A percentile compares a stretch with the other conserved stretches of the same genome.
These are phyloP conservation scores for Psophia crepitans DNA, from an alignment of 2,113 vertebrate species.

Conservation along the genomic window DNA sequence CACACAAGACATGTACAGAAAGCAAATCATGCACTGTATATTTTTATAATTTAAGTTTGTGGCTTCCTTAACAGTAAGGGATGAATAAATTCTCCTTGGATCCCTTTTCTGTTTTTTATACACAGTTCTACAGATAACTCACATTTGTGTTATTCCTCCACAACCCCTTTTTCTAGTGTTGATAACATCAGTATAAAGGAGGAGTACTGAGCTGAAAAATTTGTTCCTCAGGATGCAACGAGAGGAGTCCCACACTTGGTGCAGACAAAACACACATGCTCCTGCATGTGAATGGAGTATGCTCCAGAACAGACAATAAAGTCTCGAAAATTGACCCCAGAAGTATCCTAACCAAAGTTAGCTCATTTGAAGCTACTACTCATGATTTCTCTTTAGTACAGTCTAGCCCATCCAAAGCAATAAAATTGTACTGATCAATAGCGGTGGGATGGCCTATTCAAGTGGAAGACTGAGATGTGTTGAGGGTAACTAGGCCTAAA, in stretches of 20 bases:
- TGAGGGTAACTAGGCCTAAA: not conserved
- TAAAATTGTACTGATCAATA: not conserved
- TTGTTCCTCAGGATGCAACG: not conserved
- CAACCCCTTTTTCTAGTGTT: not conserved
- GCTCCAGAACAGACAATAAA: not conserved
- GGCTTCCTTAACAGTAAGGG: not conserved
- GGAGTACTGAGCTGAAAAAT: not conserved
- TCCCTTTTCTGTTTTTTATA: not conserved
- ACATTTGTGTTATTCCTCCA: not conserved
- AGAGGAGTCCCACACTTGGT: not conserved
- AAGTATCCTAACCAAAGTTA: not conserved
- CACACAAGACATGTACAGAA: not conserved
- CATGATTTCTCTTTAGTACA: not conserved
- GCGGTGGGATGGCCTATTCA: not conserved
- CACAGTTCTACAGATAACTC: not conserved
- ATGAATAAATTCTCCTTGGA: not conserved
- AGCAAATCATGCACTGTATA: not conserved
- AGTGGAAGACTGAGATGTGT: not conserved
- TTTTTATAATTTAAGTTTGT: not conserved
- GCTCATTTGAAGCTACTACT: not conserved
- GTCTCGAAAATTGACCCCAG: not conserved
- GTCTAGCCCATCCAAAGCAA: not conserved
- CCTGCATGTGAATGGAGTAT: accelerated
- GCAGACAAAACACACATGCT: not conserved
- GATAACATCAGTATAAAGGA: not conserved